Evolutionary conservation across 2,113 vertebrate genomes (phyloP).

Genomic region (Poicephalus gulielmi): DNA sequence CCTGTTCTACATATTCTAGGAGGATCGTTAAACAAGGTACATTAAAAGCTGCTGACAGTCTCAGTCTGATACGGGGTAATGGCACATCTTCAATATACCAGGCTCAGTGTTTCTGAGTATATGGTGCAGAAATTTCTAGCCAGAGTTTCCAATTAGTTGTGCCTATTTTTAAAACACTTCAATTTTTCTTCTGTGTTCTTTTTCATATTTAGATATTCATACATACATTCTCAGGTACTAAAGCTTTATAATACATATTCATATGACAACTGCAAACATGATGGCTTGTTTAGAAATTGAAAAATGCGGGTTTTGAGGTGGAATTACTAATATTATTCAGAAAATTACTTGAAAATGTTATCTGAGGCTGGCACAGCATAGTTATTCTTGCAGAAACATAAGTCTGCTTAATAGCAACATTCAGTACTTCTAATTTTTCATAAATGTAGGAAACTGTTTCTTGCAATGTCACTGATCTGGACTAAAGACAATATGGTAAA

Average conservation of each 20-base stretch:
- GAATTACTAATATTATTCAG: conserved; percentile 4
- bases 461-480: neutral
- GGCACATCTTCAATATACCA: neutral
- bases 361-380: neutral
- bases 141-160: neutral
- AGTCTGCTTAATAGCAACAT: neutral
- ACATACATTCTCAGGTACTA: neutral
- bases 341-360: neutral
- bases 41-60: conserved; percentile 31
- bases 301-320: neutral
- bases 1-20: neutral
- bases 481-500: neutral
- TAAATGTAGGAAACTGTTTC: neutral
- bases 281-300: conserved; percentile 12
- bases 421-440: neutral
- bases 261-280: neutral
- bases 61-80: neutral
- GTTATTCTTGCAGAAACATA: neutral
- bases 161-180: neutral
- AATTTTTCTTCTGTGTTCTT: neutral
- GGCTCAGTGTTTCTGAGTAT: neutral
- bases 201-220: neutral
- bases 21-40: neutral
- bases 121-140: neutral
- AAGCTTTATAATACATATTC: neutral